phyloP scores from a whole-genome alignment of 2,113 vertebrate species.

The Blennius ocellaris region DNA sequence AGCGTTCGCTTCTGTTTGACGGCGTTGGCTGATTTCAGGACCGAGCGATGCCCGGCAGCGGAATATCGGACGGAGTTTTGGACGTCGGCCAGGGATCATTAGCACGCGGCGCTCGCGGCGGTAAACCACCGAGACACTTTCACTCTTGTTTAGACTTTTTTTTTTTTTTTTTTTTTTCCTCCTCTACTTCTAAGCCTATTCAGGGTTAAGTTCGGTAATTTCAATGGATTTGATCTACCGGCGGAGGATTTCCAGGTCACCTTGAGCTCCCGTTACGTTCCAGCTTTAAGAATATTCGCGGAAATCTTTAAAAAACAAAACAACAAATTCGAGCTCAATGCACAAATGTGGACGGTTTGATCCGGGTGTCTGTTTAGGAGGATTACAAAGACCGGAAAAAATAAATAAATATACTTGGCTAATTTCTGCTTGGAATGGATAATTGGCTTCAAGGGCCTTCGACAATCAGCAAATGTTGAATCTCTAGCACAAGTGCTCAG shows the following conservation, averaged over 20 bases:
- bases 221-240: constrained; percentile 3
- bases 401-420: constrained; percentile 1
- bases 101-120: constrained; percentile 20
- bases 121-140: constrained; percentile 18
- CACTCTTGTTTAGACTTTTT: constrained; percentile 13
- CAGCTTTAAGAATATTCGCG: too few relatives aligned
- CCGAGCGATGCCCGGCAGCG: background rate
- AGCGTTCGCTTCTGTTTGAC: constrained; percentile 20
- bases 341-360: constrained; percentile 2
- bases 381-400: constrained; percentile 20
- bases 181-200: constrained; percentile 12
- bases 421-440: background rate
- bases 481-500: background rate
- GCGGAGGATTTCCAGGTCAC: constrained; percentile 1
- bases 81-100: constrained; percentile 34
- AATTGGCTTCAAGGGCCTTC: background rate
- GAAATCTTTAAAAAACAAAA: too few relatives aligned
- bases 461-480: background rate
- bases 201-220: constrained; percentile 16
- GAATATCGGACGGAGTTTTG: constrained; percentile 16
- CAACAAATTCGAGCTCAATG: background rate
- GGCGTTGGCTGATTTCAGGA: constrained; percentile 24
- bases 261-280: background rate
- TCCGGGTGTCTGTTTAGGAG: background rate
- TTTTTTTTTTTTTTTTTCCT: too few relatives aligned